Evolutionary conservation across 1,140 invertebrate genomes (phyloP), one percentile per base, ranked within the genome.

Genomic region (Penaeus indicus): DNA sequence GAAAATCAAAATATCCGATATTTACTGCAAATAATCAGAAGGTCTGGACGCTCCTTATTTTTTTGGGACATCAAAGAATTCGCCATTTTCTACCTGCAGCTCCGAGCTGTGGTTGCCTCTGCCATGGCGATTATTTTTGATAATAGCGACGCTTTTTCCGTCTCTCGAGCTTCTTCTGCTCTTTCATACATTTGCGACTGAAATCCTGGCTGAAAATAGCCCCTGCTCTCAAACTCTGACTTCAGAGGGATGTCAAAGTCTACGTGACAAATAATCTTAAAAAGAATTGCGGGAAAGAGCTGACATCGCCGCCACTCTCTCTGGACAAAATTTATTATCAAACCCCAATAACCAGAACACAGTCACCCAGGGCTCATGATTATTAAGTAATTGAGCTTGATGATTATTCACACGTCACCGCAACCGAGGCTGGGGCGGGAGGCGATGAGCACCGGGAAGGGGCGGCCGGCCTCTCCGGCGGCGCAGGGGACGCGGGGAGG

Each of bases 291-390:
- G 54, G 54, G 54, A 54, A 10, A 54, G 47, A 60, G 38, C 38
- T 61, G 78, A 25, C 42, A 77, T 42, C 21, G 61, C 13, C 22
- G 61, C 25, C 47, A n/a, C n/a, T 61, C 78, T 80, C 22, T n/a
- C 78, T n/a, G 47, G 84, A 19, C 69, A 60, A 22, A 85, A 85
- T 85, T 85, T 77, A 85, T 60, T 75, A 77, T n/a, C 84, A 47
- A 60, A 85, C 84, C 84, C 32, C 84, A 85, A 32, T 85, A 85
- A 61, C 62, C n/a, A 47, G 69, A 75, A 85, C 84, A 62, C 84
- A n/a, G 60, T 85, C 84, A 54, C 10, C 54, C 54, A 13, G 54
- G 54, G 54, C 54, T 54, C 54, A 54, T 54, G 54, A 54, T 54
- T 54, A 54, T 54, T 54, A 54, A 54, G 54, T 54, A 54, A 54